Evolutionary conservation across 2,888 invertebrate species (phyloP).

Genomic region (Tetheella fluctuosa): DNA sequence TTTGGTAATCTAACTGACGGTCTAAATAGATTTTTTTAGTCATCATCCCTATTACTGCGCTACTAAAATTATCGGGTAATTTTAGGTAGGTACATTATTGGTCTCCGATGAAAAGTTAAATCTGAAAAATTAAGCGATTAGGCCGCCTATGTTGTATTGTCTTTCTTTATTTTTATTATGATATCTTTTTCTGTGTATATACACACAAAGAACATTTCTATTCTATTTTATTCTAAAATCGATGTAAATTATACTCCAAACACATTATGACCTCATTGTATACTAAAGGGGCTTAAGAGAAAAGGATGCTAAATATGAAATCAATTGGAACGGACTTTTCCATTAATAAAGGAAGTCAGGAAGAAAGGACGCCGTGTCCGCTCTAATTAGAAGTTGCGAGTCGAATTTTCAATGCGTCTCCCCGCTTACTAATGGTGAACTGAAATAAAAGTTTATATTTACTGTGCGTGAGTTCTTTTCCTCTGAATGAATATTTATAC

Average conservation of each 20-base stretch:
- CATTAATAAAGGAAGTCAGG: conserved; percentile 72
- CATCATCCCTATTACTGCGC: no score
- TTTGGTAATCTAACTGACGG: no score
- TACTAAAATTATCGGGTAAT: no score
- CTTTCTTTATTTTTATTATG: no score
- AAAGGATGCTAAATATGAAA: conserved; percentile 72
- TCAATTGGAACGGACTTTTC: conserved; percentile 75
- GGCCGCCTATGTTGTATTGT: no score
- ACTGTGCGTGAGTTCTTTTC: conserved; percentile 72
- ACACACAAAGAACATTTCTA: no score
- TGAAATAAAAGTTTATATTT: conserved; percentile 83
- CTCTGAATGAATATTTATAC: conserved; percentile 80
- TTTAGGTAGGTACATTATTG: no score
- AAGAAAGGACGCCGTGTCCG: conserved; percentile 69
- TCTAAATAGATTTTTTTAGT: no score
- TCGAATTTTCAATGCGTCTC: conserved; percentile 79
- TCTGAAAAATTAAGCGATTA: no score
- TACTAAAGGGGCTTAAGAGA: conserved; percentile 42
- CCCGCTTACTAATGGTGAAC: conserved; percentile 66
- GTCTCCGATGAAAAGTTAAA: no score
- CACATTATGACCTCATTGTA: conserved; percentile 21
- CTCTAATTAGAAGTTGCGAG: conserved; percentile 79
- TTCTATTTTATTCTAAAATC: not conserved
- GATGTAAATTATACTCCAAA: conserved; percentile 13
- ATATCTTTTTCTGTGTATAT: no score